Evolutionary conservation across 2,797 vertebrate genomes (phyloP), one percentile per base, ranked within the genome.

Genomic region (Lepilemur ruficaudatus): DNA sequence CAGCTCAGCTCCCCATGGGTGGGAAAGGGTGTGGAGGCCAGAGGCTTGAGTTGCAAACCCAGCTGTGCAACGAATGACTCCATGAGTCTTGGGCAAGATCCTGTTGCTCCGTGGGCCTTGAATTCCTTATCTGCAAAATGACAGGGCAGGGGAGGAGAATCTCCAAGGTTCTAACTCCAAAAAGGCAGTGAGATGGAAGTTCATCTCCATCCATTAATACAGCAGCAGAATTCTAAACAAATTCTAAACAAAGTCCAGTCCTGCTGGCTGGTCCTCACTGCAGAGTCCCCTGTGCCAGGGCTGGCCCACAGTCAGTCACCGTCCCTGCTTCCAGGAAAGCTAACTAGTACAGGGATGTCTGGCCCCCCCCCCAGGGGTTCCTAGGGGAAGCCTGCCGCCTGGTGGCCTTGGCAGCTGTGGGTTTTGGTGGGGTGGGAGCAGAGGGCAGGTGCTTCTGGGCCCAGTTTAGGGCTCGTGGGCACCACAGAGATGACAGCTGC

Each of bases 381-480:
- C 59, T 43, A 1, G 17, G 41, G 46, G 13, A 67, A 30, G 41
- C 9, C 73, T 80, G 55, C 79, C 7, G 18, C 65, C 92, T 43
- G 48, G 70, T 32, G 63, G 80, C 41, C 38, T 0, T 41, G 43
- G 55, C 12, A 1, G 46, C 76, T 14, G 7, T 15, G 38, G 78
- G 83, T 50, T 59, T 65, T 35, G 32, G 8, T 11, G 35, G 32
- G 22, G 30, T 30, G 65, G 87, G 22, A 43, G n/a, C 2, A 10
- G 63, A 86, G 93, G 97, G 97, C 95, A 95, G 96, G 75, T 95
- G 94, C 85, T 55, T 83, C 85, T 41, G 95, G 97, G 95, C 97
- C 96, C 91, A 87, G 97, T 93, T 97, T 92, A 88, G 97, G 97
- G 97, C 97, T 96, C 78, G 14, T 76, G 91, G 61, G 94, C 81